phyloP scores from a whole-genome alignment of 2,888 invertebrate species.

The Diplazon laetatorius region DNA sequence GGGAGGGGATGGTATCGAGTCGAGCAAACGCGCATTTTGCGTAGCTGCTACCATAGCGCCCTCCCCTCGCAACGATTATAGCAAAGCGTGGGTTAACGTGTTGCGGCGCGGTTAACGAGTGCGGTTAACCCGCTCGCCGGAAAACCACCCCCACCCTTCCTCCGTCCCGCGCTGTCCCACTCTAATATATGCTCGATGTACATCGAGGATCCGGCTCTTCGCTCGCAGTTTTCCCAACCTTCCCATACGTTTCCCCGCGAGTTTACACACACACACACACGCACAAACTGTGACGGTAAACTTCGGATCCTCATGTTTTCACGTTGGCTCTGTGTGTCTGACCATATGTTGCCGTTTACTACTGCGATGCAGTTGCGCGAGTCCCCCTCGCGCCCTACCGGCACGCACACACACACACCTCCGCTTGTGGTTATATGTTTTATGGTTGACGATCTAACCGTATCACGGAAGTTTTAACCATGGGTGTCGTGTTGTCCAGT shows the following conservation, averaged over 20 bases:
- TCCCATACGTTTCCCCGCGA: conserved; percentile 22
- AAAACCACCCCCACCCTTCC: conserved; percentile 70
- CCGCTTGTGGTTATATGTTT: conserved; percentile 25
- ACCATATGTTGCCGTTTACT: conserved; percentile 81
- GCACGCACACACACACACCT: too few relatives aligned
- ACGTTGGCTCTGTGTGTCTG: conserved; percentile 72
- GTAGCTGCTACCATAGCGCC: conserved; percentile 40
- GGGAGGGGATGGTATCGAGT: background rate
- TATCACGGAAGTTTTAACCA: background rate
- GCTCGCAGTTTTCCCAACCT: conserved; percentile 53
- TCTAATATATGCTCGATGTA: conserved; percentile 76
- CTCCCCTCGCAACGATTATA: conserved; percentile 59
- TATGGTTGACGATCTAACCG: conserved; percentile 35
- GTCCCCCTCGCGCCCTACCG: conserved; percentile 12
- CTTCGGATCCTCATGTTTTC: conserved; percentile 22
- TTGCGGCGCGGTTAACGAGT: conserved; percentile 82
- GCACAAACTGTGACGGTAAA: conserved; percentile 31
- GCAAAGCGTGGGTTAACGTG: conserved; percentile 76
- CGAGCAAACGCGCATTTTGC: conserved; percentile 62
- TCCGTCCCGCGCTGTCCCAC: conserved; percentile 75
- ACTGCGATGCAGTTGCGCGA: background rate
- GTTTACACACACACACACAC: conserved; percentile 47
- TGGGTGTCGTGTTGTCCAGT: background rate
- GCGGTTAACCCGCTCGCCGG: conserved; percentile 81
- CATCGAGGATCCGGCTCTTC: conserved; percentile 54